phyloP scores from a whole-genome alignment of 2,797 vertebrate species.

The Loriculus beryllinus region DNA sequence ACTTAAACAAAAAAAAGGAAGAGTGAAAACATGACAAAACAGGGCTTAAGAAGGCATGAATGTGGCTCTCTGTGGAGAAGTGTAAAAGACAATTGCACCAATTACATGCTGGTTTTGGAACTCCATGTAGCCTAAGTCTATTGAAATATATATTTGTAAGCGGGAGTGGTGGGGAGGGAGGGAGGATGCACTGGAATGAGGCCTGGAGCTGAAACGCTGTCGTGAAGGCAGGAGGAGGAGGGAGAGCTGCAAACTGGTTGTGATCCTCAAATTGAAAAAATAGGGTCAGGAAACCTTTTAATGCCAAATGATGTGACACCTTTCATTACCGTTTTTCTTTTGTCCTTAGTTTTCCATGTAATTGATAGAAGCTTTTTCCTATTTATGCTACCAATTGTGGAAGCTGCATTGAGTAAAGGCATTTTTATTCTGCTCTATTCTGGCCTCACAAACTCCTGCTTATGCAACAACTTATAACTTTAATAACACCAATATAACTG shows the following conservation, averaged over 20 bases:
- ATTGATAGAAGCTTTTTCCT: conserved; percentile 3
- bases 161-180: not conserved
- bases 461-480: conserved; percentile 11
- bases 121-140: conserved; percentile 22
- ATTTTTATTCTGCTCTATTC: not conserved
- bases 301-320: conserved; percentile 28
- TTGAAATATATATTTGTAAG: conserved; percentile 64
- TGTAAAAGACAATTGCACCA: conserved; percentile 48
- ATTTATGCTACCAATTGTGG: not conserved
- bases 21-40: not conserved
- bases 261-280: not conserved
- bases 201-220: conserved; percentile 57
- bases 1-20: not conserved
- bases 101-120: conserved; percentile 51
- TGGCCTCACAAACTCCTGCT: not conserved
- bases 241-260: conserved; percentile 12
- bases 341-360: conserved; percentile 1
- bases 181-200: conserved; percentile 44
- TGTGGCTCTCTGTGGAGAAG: conserved; percentile 10
- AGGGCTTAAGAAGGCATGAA: conserved; percentile 1
- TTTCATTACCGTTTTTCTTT: not conserved
- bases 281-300: not conserved
- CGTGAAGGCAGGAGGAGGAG: conserved; percentile 7
- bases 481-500: not conserved
- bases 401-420: not conserved